These are phyloP conservation scores for Mormoops blainvillei DNA, from an alignment of 2,113 vertebrate genomes.

Conservation along the genomic window DNA sequence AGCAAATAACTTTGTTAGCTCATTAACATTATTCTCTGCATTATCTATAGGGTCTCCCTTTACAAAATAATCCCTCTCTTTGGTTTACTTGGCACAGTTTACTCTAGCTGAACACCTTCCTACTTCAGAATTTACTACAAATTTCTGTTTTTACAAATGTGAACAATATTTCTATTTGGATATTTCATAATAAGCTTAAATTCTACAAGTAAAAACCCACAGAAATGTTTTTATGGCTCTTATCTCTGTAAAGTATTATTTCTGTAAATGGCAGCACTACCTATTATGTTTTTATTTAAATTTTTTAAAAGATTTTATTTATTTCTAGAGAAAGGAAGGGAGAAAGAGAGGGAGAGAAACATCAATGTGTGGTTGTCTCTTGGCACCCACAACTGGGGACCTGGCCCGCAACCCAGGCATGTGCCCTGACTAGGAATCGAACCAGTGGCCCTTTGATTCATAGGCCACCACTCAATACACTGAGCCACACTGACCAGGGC, in stretches of 20 bases:
- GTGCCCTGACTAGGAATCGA: too few relatives aligned
- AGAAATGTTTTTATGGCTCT: background rate
- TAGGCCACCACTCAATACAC: too few relatives aligned
- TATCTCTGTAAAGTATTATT: background rate
- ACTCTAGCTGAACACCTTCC: background rate
- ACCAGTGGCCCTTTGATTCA: too few relatives aligned
- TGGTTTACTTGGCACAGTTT: background rate
- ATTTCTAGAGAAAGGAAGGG: too few relatives aligned
- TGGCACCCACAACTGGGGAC: too few relatives aligned
- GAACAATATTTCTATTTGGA: background rate
- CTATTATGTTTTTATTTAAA: background rate
- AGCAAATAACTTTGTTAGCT: background rate
- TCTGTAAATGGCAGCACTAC: background rate
- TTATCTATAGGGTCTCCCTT: background rate
- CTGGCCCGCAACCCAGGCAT: too few relatives aligned
- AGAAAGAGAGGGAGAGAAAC: too few relatives aligned
- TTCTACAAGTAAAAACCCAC: background rate
- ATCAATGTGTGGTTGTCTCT: too few relatives aligned
- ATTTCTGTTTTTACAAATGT: background rate
- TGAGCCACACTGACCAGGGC: too few relatives aligned
- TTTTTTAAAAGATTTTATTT: too few relatives aligned
- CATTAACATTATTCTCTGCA: background rate
- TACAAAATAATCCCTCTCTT: background rate
- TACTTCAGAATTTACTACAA: background rate
- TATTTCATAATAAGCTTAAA: background rate